Base-by-base conservation (phyloP, 2,113 vertebrate genomes). In the Garra rufa region DNA sequence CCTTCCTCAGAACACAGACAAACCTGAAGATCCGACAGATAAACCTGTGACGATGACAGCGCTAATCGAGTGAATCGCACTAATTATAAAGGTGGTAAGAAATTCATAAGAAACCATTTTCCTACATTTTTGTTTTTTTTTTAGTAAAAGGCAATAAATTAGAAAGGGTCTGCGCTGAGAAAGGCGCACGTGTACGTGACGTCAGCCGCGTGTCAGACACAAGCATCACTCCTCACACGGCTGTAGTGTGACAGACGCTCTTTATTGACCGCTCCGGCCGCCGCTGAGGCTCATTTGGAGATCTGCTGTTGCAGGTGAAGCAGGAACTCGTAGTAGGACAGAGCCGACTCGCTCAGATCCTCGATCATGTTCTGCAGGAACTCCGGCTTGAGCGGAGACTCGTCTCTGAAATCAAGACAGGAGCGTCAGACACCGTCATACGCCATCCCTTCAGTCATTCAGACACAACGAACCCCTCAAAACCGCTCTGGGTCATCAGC, bases 261-360 rank as follows among this genome's bases (percentile, higher is more conserved):
- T 52, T 52, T 52, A 52, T 19, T 52, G 17, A 52, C 17, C 34
- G 34, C 34, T 34, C 34, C 34, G 34, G 34, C 55, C 21, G 17
- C 15, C 4, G 50, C 15, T 6, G 17, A 6, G 52, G 6, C 44
- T 21, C 95, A 99, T 93, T 99, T 99, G 94, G 96, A 97, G 89
- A 98, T 95, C 94, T 99, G 97, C 92, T 99, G 97, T 82, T 99
- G 98, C 90, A 99, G 89, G 89, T 99, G 98, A 76, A 99, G 96
- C 63, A 99, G 95, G 91, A 98, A 99, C 92, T 99, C 98, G 82
- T 99, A 99, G 89, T 99, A 99, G 0, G 98, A 99, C 91, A 99
- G 92, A 61, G 98, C 97, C 48, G 98, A 99, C 93, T 99, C 98
- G 73, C 97, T 99, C 89, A 97, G 94, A 93, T 99, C 98, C 94